Conservation (phyloP, 2,797 vertebrate genomes). For the Alectoris magna region DNA sequence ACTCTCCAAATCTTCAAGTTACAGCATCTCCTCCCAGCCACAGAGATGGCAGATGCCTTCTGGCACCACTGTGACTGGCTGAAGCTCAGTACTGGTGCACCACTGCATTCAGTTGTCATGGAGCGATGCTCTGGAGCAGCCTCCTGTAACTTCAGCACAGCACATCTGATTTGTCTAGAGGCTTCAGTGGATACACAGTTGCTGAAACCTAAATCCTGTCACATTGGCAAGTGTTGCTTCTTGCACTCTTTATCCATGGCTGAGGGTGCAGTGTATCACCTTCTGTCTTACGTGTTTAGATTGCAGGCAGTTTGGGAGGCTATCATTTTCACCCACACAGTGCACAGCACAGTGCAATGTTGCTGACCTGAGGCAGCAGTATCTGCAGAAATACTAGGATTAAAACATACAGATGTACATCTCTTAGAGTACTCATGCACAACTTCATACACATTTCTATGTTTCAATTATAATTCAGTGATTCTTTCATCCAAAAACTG, state of each 20-base stretch:
- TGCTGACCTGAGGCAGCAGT: neutral
- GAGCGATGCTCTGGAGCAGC: neutral
- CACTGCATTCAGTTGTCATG: neutral
- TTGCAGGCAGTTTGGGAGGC: neutral
- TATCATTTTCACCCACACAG: neutral
- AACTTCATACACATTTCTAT: neutral
- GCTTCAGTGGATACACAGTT: neutral
- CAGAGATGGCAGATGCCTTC: neutral
- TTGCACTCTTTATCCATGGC: neutral
- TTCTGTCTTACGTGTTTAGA: neutral
- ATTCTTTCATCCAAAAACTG: neutral
- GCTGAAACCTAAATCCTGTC: neutral
- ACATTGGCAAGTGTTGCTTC: neutral
- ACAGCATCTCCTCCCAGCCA: neutral
- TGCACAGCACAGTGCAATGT: neutral
- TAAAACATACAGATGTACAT: neutral
- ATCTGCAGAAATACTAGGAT: neutral
- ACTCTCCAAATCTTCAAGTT: neutral
- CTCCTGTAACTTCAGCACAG: neutral
- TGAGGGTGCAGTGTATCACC: neutral
- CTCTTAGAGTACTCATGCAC: neutral
- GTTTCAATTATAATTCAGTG: neutral
- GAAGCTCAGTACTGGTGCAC: neutral
- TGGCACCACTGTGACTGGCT: neutral
- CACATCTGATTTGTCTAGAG: neutral